These are phyloP conservation scores for Nipponia nippon DNA, from an alignment of 2,113 vertebrate genomes.

Conservation along the genomic window DNA sequence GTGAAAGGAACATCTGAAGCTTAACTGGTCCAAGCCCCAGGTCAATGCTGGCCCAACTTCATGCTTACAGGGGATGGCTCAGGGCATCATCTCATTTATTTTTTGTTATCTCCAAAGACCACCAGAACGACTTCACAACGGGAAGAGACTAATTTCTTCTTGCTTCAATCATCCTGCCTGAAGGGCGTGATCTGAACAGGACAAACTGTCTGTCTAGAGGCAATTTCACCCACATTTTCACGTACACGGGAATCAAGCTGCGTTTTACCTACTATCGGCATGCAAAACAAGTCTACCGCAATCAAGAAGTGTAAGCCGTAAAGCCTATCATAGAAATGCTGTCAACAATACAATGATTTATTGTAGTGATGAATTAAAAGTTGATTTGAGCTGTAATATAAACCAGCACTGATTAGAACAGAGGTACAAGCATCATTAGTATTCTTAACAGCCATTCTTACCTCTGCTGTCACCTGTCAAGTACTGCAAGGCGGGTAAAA, in stretches of 20 bases:
- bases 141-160: neutral
- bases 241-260: neutral
- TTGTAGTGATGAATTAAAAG: neutral
- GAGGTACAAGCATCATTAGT: neutral
- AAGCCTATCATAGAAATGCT: rapidly evolving
- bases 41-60: neutral
- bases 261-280: neutral
- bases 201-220: neutral
- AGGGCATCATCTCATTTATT: neutral
- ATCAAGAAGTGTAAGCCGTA: neutral
- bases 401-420: neutral
- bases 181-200: neutral
- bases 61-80: neutral
- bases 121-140: rapidly evolving
- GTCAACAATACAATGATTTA: neutral
- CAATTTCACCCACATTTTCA: neutral
- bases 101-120: neutral
- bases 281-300: neutral
- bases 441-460: slow-evolving; percentile 44
- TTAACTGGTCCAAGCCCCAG: neutral
- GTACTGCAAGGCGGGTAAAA: slow-evolving; percentile 89
- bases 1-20: neutral
- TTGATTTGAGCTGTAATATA: neutral
- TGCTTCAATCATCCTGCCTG: neutral
- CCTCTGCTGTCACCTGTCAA: slow-evolving; percentile 90